A percentile compares a stretch with the other conserved stretches of the same genome.
phyloP scores from a whole-genome alignment of 2,888 invertebrate species.

The Scaptodrosophila latifasciaeformis region DNA sequence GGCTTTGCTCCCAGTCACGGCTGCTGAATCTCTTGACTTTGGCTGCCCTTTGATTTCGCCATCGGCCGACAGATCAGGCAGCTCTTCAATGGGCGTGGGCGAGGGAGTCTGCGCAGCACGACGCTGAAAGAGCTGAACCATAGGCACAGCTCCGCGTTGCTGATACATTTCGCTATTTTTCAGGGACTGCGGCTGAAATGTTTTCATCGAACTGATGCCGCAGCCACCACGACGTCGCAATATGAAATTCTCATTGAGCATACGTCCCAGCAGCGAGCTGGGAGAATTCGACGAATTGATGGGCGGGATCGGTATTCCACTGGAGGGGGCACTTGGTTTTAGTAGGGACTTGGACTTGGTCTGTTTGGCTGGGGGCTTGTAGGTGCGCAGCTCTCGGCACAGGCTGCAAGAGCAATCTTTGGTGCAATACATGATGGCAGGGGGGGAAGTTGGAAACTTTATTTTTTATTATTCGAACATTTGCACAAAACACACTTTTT shows the following conservation, averaged over 20 bases:
- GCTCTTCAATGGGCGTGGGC: slow-evolving; percentile 64
- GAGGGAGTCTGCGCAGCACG: slow-evolving; percentile 59
- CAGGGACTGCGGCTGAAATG: slow-evolving; percentile 71
- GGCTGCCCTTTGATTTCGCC: slow-evolving; percentile 53
- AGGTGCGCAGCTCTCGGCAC: slow-evolving; percentile 83
- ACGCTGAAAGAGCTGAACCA: slow-evolving; percentile 27
- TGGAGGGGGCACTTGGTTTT: too few relatives aligned
- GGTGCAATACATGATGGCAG: slow-evolving; percentile 79
- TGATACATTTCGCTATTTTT: slow-evolving; percentile 69
- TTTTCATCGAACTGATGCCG: slow-evolving; percentile 59
- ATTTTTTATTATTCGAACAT: background rate
- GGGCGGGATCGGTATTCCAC: too few relatives aligned
- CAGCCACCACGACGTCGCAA: slow-evolving; percentile 73
- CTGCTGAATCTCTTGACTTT: slow-evolving; percentile 28
- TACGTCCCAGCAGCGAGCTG: slow-evolving; percentile 65
- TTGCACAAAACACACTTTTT: slow-evolving; percentile 7
- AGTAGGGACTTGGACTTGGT: slow-evolving; percentile 19
- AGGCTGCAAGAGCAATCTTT: slow-evolving; percentile 85
- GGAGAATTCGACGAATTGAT: slow-evolving; percentile 37
- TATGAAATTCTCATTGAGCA: slow-evolving; percentile 75
- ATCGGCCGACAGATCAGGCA: slow-evolving; percentile 54
- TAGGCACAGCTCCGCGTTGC: slow-evolving; percentile 31
- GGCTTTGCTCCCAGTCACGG: slow-evolving; percentile 51
- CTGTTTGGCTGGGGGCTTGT: slow-evolving; percentile 70
- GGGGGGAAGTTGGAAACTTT: slow-evolving; percentile 16